Conservation (phyloP, 1,140 invertebrate genomes). For the Aphelinus atriplicis region DNA sequence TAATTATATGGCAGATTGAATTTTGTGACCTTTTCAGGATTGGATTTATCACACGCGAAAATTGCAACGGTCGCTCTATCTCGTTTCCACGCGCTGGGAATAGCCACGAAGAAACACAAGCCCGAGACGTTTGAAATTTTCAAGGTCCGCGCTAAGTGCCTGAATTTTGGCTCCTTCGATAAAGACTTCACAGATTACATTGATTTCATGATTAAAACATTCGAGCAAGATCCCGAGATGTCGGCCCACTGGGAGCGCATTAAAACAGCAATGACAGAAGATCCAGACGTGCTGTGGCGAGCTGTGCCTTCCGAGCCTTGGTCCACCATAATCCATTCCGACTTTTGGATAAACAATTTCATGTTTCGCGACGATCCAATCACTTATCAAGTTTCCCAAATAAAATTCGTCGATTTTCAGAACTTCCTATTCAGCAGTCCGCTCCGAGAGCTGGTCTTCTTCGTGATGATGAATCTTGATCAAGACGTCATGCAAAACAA, state of each 20-base stretch:
- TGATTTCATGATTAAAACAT: conserved; percentile 45
- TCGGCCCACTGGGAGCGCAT: conserved; percentile 45
- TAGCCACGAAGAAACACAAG: conserved; percentile 66
- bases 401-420: conserved; percentile 75
- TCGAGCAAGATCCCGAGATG: conserved; percentile 50
- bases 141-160: conserved; percentile 46
- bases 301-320: conserved; percentile 58
- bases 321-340: conserved; percentile 68
- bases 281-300: conserved; percentile 43
- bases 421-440: conserved; percentile 68
- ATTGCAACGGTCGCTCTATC: conserved; percentile 66
- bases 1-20: neutral
- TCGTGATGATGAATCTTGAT: conserved; percentile 68
- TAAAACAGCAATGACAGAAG: conserved; percentile 39
- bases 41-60: conserved; percentile 64
- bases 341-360: conserved; percentile 74
- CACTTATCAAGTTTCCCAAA: conserved; percentile 54
- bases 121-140: conserved; percentile 64
- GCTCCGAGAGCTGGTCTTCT: conserved; percentile 69
- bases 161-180: conserved; percentile 26
- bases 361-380: conserved; percentile 61
- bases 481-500: conserved; percentile 60
- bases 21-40: conserved; percentile 48
- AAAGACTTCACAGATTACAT: conserved; percentile 15
- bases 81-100: conserved; percentile 69